Base-by-base conservation (phyloP, 2,113 vertebrate species). In the Diglossa brunneiventris region DNA sequence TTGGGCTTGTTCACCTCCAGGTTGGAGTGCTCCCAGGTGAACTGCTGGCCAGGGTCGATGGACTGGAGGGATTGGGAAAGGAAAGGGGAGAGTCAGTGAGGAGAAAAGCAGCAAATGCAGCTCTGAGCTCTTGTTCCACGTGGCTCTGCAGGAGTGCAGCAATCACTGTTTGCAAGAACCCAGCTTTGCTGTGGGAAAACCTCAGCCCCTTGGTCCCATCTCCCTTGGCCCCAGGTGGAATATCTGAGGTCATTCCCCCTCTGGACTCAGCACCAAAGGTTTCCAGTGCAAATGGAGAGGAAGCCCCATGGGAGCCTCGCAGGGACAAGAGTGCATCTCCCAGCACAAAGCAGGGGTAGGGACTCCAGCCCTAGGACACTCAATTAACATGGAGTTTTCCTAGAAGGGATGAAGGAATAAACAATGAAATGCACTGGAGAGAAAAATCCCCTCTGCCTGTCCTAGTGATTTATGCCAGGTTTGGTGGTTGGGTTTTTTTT, bases 21-120 rank as follows among this genome's bases (percentile, higher is more conserved):
- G 98, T 99, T 99, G 90, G 99, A 99, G 83, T 99, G 99, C 42
- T 99, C 99, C 99, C 99, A 99, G 13, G 99, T 99, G 98, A 99
- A 99, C 98, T 99, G 99, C 98, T 99, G 99, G 62, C 99, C 99
- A 0, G 99, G 99, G 94, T 99, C 99, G 11, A 99, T 99, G 76
- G 99, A 99, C 99, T 99, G 97, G 2, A 33, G 81, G 90, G 47
- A 22, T 16, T 0, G 58, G 78, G 59, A 72, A 21, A 86, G 72
- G 61, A 77, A 75, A 83, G 0, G 1, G 16, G 28, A 12, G 9
- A 49, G 70, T 87, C 58, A 89, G 76, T 6, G 52, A 50, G 42
- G 33, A 15, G 47, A 30, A 50, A 13, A 56, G 66, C 64, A 78
- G 56, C 33, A 19, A n/a, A 24, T 24, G 16, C 69, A 62, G 37